Evolutionary conservation across 2,888 invertebrate genomes (phyloP), one percentile per base, ranked within the genome.

Genomic region (Dascillus cervinus): DNA sequence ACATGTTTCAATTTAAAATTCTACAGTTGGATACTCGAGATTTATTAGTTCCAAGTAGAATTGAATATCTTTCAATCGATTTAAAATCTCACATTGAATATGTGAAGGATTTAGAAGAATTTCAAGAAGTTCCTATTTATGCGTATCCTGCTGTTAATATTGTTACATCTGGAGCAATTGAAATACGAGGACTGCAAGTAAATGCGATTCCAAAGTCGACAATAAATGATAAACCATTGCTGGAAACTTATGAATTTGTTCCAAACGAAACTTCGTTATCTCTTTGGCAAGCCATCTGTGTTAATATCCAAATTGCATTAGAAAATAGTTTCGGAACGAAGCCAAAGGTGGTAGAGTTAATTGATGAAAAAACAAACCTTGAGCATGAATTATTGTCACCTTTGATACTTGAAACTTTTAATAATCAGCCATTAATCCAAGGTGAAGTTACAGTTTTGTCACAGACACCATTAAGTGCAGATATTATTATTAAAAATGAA

Each of bases 161-260:
- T n/a, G n/a, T n/a, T n/a, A n/a, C n/a, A n/a, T 74, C 80, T 31
- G 87, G 86, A 24, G 86, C 85, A 36, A 79, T 89, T 1, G 82
- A 84, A 63, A 67, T 90, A 3, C 72, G 77, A 29, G 88, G 87
- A 3, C 65, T 90, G 0, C 77, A 81, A 45, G 85, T 85, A 0
- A 82, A 79, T 33, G 73, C 82, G 0, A 86, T 90, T 22, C 73
- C 82, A 1, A 71, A 78, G 43, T 73, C 75, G 24, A 67, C 76
- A 38, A 76, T 77, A 10, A 73, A 81, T 13, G 78, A 79, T 6
- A 69, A 78, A n/a, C 87, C 89, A 2, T 77, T 85, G 0, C 61
- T 89, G 11, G 89, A 90, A 59, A 76, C 75, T 56, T 82, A 82
- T 54, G 67, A 70, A 37, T 89, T 89, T 53, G 56, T 86, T 4